Evolutionary conservation across 2,113 vertebrate genomes (phyloP), one percentile per base, ranked within the genome.

Genomic region (Mobula hypostoma): DNA sequence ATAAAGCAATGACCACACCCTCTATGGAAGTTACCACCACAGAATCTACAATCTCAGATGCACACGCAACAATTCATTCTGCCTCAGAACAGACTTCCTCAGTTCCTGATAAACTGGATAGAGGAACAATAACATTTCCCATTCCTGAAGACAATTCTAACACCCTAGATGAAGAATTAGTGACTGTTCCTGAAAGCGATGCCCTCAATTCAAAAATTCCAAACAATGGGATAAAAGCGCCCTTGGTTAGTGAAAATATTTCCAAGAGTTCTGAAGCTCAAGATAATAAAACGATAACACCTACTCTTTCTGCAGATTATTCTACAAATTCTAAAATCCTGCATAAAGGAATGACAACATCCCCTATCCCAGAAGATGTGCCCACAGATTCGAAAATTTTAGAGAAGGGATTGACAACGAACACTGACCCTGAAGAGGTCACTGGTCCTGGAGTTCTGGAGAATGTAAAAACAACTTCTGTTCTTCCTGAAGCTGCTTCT

Each of bases 351-450:
- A 66, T 29, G 27, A 32, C 12, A 32, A 29, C 61, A n/a, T 0
- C 61, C 27, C 2, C 1, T 90, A 17, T 66, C 61, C 85, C 29
- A 29, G 2, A 17, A 87, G 21, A 61, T 56, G 80, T 2, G 66
- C 9, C 85, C 11, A 90, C 85, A 48, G 82, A 90, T 90, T 63
- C n/a, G 0, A n/a, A 90, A 63, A n/a, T 6, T 6, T 32, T 66
- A 58, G 58, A 66, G 2, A 66, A 88, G 9, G 85, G 72, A 74
- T 21, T 74, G 72, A 19, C 72, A 74, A 19, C 93, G 7, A 7
- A 90, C 74, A 88, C 94, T 79, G 78, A 93, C 19, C 70, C 72
- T 21, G 72, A 74, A 74, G 72, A 74, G 72, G 21, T 74, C 21
- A 6, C 21, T 21, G 19, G 19, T 74, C 21, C 72, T 19, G 21